Percentiles rank a stretch among this genome's conserved stretches.
These are phyloP conservation scores for Kradibia gibbosae DNA, from an alignment of 1,140 invertebrate species.

Conservation along the genomic window DNA sequence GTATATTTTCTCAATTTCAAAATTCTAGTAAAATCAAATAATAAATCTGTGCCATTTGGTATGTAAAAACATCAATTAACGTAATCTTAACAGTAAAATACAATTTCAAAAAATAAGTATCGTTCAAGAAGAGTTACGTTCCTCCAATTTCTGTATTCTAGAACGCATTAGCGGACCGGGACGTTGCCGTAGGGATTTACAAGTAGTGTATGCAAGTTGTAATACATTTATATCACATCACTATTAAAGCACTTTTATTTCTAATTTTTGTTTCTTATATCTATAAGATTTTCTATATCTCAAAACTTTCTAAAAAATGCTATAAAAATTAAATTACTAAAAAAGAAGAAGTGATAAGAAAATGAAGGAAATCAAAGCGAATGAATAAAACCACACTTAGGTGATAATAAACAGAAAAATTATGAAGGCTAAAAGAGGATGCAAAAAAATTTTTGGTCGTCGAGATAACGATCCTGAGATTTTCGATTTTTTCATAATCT, in stretches of 20 bases:
- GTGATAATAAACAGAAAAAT: not conserved
- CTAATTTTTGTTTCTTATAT: conserved; percentile 31
- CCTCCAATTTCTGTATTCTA: not conserved
- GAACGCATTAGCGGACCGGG: conserved; percentile 42
- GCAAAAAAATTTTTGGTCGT: not conserved
- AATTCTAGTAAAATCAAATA: not conserved
- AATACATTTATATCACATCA: conserved; percentile 34
- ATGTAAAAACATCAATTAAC: not conserved
- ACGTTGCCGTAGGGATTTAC: conserved; percentile 46
- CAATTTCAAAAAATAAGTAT: not conserved
- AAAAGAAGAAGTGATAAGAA: not conserved
- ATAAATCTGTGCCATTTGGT: not conserved
- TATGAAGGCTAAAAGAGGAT: not conserved
- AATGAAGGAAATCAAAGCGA: not conserved
- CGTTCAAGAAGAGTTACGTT: not conserved
- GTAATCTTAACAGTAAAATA: not conserved
- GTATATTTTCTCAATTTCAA: not conserved
- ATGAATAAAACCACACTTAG: not conserved
- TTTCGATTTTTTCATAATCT: not conserved
- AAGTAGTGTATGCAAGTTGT: conserved; percentile 29
- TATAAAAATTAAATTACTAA: conserved; percentile 38
- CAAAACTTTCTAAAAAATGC: conserved; percentile 44
- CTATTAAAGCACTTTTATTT: conserved; percentile 9
- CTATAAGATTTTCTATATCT: too few relatives aligned
- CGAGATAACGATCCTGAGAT: not conserved